Conservation (phyloP, 35 echinoderm and acorn worm genomes). For the Apostichopus japonicus region DNA sequence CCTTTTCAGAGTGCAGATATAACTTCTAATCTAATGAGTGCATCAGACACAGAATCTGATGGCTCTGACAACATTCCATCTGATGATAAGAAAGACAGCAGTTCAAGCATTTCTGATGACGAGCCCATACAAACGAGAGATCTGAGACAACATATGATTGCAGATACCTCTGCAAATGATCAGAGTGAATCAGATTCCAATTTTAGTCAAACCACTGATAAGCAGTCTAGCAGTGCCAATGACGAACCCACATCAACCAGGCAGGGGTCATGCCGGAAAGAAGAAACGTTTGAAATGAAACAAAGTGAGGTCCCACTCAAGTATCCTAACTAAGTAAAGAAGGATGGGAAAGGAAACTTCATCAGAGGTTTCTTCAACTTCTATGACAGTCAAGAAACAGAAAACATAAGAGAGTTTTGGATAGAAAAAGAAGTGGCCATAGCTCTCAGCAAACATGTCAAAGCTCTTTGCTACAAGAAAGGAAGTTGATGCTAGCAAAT, state of each 20-base stretch:
- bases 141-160: background rate
- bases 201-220: background rate
- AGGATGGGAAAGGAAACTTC: background rate
- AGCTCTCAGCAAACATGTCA: constrained; percentile 9
- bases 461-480: constrained; percentile 3
- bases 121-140: background rate
- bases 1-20: background rate
- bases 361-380: background rate
- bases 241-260: no score
- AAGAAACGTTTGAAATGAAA: background rate
- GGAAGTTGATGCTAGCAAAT: constrained; percentile 22
- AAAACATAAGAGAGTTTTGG: constrained; percentile 24
- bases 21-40: background rate
- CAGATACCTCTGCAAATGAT: background rate
- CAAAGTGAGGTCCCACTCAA: background rate
- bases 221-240: background rate
- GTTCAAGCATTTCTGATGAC: background rate
- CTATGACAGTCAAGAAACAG: constrained; percentile 4
- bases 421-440: constrained; percentile 40
- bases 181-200: background rate
- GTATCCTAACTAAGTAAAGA: background rate
- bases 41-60: background rate
- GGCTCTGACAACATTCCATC: background rate
- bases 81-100: background rate
- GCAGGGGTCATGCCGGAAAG: background rate